phyloP scores from a whole-genome alignment of 2,888 invertebrate genomes.

The Parascotia fuliginaria region DNA sequence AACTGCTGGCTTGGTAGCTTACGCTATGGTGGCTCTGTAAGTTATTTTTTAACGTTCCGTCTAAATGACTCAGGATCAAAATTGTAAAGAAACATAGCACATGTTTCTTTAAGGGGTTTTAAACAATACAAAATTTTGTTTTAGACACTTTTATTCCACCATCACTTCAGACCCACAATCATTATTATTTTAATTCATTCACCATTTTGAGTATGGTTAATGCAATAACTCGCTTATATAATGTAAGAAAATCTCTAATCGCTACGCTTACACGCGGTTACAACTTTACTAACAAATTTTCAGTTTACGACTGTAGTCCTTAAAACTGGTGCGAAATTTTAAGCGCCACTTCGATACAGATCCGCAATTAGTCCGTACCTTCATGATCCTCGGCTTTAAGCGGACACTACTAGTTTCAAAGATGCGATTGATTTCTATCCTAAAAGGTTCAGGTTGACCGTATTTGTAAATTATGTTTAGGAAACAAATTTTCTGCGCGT shows the following conservation, averaged over 20 bases:
- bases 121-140: too few relatives aligned
- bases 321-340: conserved; percentile 57
- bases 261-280: conserved; percentile 8
- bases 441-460: not conserved
- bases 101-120: too few relatives aligned
- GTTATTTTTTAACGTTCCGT: too few relatives aligned
- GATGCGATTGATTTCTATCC: conserved; percentile 38
- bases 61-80: too few relatives aligned
- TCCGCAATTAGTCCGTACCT: conserved; percentile 58
- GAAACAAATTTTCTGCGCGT: not conserved
- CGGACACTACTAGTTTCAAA: conserved; percentile 46
- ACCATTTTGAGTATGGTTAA: not conserved
- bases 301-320: conserved; percentile 44
- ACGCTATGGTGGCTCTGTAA: too few relatives aligned
- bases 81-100: too few relatives aligned
- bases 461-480: not conserved
- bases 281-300: conserved; percentile 4
- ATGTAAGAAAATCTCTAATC: not conserved
- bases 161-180: too few relatives aligned
- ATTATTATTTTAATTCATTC: too few relatives aligned
- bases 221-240: not conserved
- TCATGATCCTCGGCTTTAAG: conserved; percentile 44
- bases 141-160: too few relatives aligned
- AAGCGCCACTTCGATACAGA: conserved; percentile 48
- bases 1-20: too few relatives aligned